These are phyloP conservation scores for Smittia sp. DNA, from an alignment of 2,888 invertebrate species.

Conservation along the genomic window DNA sequence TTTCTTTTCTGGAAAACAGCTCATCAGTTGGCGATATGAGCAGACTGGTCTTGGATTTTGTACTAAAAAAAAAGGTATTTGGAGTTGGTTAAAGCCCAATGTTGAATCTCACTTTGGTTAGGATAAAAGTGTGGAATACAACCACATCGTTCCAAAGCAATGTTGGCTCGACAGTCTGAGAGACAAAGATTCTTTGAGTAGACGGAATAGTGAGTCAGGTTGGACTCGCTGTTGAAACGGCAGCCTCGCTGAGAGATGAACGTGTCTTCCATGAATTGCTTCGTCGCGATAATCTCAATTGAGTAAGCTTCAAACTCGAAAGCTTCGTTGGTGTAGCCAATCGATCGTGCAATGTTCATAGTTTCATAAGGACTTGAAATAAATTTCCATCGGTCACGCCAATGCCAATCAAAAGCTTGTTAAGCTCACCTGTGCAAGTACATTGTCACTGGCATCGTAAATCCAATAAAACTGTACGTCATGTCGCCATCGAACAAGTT, in stretches of 20 bases:
- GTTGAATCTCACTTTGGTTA: slow-evolving; percentile 47
- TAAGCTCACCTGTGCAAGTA: slow-evolving; percentile 18
- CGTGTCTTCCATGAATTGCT: slow-evolving; percentile 46
- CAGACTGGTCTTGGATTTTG: slow-evolving; percentile 48
- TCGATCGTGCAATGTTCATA: slow-evolving; percentile 48
- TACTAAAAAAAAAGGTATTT: slow-evolving; percentile 44
- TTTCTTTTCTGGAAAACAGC: slow-evolving; percentile 46
- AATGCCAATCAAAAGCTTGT: neutral
- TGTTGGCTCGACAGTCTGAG: slow-evolving; percentile 52
- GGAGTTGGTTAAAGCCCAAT: neutral
- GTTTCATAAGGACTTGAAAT: slow-evolving; percentile 48
- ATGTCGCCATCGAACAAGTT: slow-evolving; percentile 48
- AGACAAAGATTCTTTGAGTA: slow-evolving; percentile 51
- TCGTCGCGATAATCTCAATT: slow-evolving; percentile 48
- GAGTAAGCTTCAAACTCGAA: slow-evolving; percentile 46
- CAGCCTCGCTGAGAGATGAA: slow-evolving; percentile 50
- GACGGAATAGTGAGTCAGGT: slow-evolving; percentile 50
- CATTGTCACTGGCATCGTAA: slow-evolving; percentile 42
- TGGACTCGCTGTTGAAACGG: slow-evolving; percentile 50
- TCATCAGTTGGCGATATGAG: slow-evolving; percentile 46
- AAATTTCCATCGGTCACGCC: neutral
- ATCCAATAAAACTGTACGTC: slow-evolving; percentile 48
- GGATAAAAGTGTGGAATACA: slow-evolving; percentile 54
- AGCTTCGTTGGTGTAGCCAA: slow-evolving; percentile 46
- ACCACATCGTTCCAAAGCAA: slow-evolving; percentile 49